Base-by-base conservation (phyloP, 1,140 invertebrate genomes). In the Lysiphlebus fabarum region DNA sequence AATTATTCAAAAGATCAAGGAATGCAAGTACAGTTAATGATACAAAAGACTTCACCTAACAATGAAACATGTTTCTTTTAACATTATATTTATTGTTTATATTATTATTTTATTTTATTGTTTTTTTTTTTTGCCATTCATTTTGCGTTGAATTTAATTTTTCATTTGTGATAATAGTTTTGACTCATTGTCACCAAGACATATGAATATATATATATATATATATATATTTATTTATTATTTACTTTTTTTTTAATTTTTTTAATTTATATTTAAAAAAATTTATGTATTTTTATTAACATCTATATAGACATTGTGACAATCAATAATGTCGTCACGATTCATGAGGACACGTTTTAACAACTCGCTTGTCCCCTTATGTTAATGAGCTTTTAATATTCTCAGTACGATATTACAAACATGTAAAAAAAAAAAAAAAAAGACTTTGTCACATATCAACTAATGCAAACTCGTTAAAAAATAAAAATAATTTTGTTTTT, bases 271-370 rank as follows among this genome's bases (percentile, higher is more conserved):
- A n/a, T 44, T 51, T 44, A 26, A 33, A 33, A 33, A 33, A 47
- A 17, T 51, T 33, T 17, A 12, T 61, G 33, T 42, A 12, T 56
- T 42, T 2, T 58, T 53, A 47, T 60, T 59, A 49, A 38, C 59
- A 61, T 63, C 37, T 42, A 54, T 51, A 53, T 53, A 59, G 58
- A 58, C 61, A 68, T 63, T 57, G 33, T 51, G 17, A 51, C 70
- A 73, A 76, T 76, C 74, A 74, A 76, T 76, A 76, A 75, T 69
- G 72, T 72, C 72, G 70, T 75, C 74, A 76, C 74, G 74, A 76
- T 71, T 68, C 45, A 60, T 50, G 57, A 67, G 65, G 70, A 73
- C 74, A 73, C 67, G 70, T 70, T 26, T 73, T 69, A 66, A 66
- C 65, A 66, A 66, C 65, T 63, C 65, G 17, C 2, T 1, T 69